Percentiles rank a stretch among this genome's conserved stretches.
Evolutionary conservation across 2,113 vertebrate species (phyloP).

Genomic region (Rhea pennata): DNA sequence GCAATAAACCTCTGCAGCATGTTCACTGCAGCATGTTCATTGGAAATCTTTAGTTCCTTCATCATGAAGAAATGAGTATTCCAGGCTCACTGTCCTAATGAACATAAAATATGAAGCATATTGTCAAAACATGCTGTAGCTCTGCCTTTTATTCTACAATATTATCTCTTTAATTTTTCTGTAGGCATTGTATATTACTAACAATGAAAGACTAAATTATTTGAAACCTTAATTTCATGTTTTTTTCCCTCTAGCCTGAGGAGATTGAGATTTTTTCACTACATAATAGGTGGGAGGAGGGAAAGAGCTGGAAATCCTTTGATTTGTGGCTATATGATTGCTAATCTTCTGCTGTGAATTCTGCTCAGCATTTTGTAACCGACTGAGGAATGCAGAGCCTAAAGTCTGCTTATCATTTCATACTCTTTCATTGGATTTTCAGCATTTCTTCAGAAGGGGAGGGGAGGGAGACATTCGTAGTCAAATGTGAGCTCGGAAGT

Average conservation of each 20-base stretch:
- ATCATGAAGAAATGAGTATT: constrained; percentile 56
- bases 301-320: constrained; percentile 12
- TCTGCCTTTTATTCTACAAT: constrained; percentile 17
- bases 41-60: constrained; percentile 63
- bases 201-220: not conserved
- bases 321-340: not conserved
- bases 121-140: not conserved
- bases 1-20: not conserved
- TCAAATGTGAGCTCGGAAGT: not conserved
- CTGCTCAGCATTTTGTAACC: not conserved
- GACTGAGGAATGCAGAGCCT: not conserved
- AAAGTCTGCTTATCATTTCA: not conserved
- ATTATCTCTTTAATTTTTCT: not conserved
- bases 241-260: not conserved
- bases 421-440: not conserved
- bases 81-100: constrained; percentile 48
- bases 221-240: constrained; percentile 20
- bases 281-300: not conserved
- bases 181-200: not conserved
- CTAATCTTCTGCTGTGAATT: constrained; percentile 27
- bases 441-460: not conserved
- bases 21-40: not conserved
- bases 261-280: not conserved
- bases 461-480: not conserved
- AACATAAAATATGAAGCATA: constrained; percentile 15